phyloP scores from a whole-genome alignment of 2,888 invertebrate species.

The Synergus umbraculus region DNA sequence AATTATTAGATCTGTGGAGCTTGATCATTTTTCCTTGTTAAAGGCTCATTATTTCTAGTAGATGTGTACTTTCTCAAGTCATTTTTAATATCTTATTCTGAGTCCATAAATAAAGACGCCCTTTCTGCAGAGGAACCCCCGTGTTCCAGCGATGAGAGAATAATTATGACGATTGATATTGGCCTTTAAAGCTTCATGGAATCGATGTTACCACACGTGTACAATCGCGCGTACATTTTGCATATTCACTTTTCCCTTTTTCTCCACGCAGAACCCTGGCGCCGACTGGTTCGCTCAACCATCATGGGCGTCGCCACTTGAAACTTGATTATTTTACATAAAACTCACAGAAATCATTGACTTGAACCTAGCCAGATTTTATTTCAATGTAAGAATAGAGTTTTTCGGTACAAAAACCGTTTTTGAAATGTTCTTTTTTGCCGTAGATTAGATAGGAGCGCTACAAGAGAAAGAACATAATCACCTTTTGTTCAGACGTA shows the following conservation, averaged over 20 bases:
- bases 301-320: slow-evolving; percentile 45
- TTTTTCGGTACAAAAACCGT: too few species aligned
- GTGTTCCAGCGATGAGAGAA: not conserved
- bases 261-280: slow-evolving; percentile 45
- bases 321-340: too few species aligned
- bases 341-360: too few species aligned
- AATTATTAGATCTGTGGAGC: not conserved
- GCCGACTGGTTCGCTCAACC: slow-evolving; percentile 48
- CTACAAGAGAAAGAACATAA: not conserved
- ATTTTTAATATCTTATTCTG: not conserved
- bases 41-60: not conserved
- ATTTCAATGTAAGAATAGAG: too few species aligned
- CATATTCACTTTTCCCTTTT: slow-evolving; percentile 45
- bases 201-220: slow-evolving; percentile 66
- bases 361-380: too few species aligned
- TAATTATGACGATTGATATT: slow-evolving; percentile 19
- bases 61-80: not conserved
- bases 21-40: not conserved
- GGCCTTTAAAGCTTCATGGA: slow-evolving; percentile 48
- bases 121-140: too few species aligned
- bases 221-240: slow-evolving; percentile 51
- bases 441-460: not conserved
- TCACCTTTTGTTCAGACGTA: slow-evolving; percentile 1
- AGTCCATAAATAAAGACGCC: too few species aligned
- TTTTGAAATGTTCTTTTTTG: too few species aligned